phyloP scores from a whole-genome alignment of 2,797 vertebrate genomes.

The Schizopygopsis malacanthus region DNA sequence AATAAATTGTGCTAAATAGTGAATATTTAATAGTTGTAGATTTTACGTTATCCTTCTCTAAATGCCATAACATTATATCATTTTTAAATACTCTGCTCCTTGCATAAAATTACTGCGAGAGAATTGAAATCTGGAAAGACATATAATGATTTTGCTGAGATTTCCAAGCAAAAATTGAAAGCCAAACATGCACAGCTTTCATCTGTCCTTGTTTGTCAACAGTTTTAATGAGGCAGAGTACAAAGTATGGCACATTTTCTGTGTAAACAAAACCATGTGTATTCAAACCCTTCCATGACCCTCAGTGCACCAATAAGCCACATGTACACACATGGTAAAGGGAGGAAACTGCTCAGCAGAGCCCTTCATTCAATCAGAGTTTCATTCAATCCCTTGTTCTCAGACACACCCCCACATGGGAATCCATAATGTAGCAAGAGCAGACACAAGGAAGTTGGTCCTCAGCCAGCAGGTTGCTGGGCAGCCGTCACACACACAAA shows the following conservation, averaged over 20 bases:
- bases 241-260: constrained; percentile 28
- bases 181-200: constrained; percentile 13
- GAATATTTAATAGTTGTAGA: neutral
- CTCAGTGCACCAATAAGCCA: constrained; percentile 45
- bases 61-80: neutral
- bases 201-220: constrained; percentile 33
- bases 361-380: constrained; percentile 59
- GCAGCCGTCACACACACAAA: constrained; percentile 62
- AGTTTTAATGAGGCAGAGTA: constrained; percentile 32
- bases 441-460: constrained; percentile 64
- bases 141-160: constrained; percentile 24
- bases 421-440: constrained; percentile 63
- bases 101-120: neutral
- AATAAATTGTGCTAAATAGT: neutral
- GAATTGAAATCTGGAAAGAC: constrained; percentile 1
- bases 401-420: constrained; percentile 66
- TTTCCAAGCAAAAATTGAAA: constrained; percentile 23
- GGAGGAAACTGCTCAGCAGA: constrained; percentile 47
- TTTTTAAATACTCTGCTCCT: neutral
- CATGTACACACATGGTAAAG: constrained; percentile 52
- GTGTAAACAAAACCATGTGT: constrained; percentile 47
- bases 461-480: constrained; percentile 64
- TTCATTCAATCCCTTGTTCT: constrained; percentile 62
- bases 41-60: neutral
- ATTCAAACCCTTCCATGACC: constrained; percentile 38